Base-by-base conservation (phyloP, 2,888 invertebrate genomes). In the Neoitamus cyanurus region DNA sequence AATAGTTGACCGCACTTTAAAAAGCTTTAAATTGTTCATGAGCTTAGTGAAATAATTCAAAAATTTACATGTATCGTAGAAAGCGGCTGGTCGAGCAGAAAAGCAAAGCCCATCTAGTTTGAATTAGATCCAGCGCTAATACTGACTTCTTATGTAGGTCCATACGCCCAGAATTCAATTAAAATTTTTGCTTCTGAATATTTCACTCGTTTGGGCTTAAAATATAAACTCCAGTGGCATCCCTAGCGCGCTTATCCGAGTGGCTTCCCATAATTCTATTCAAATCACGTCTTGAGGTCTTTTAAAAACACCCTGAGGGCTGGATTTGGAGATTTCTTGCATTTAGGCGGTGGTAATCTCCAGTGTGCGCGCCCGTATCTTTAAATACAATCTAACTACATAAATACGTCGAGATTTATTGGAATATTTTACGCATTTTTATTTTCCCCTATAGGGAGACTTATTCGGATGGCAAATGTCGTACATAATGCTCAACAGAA, bases 381-480 rank as follows among this genome's bases (percentile, higher is more conserved):
- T 77, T 58, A 58, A 77, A 77, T 77, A 28, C 28, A 77, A 77
- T 77, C 42, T 77, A 42, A 77, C 77, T 77, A 77, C 77, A 46
- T 77, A 77, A 77, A 77, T 77, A 42, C 42, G 46, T 46, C 15
- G 77, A 46, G 77, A 77, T 77, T 77, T 77, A 77, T 77, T 77
- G 77, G 77, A 77, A 77, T 77, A 77, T 77, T 77, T 77, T 77
- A 77, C 77, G 77, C 46, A 77, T 77, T 77, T 77, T 77, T 77
- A 77, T 77, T 77, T 77, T 77, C 46, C 77, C 11, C 28, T 42
- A 77, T 77, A 37, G 46, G 77, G 28, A 42, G 46, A 46, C 46
- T 25, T 77, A 77, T 42, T 28, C 77, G 42, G 31, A 70, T 70
- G 31, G 70, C 30, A 70, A 70, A 70, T 31, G 30, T 70, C 13